These are phyloP conservation scores for Catharus ustulatus DNA, from an alignment of 2,797 vertebrate species.

Conservation along the genomic window DNA sequence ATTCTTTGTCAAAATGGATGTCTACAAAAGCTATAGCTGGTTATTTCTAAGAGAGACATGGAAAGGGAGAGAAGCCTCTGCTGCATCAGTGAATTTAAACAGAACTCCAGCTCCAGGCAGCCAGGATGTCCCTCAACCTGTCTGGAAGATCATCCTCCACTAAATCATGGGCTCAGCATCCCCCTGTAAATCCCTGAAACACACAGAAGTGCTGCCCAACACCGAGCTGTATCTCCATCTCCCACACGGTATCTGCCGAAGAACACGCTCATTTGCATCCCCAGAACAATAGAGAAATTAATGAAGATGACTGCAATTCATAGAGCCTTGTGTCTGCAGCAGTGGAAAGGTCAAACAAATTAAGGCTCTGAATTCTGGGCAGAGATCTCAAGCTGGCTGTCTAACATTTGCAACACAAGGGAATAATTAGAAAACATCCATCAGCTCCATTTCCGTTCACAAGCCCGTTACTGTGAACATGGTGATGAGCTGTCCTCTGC, in stretches of 20 bases:
- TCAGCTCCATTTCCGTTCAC: slow-evolving; percentile 59
- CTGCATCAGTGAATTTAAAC: neutral
- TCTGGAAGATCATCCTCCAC: neutral
- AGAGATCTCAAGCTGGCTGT: slow-evolving; percentile 61
- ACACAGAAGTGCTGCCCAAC: neutral
- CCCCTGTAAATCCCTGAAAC: neutral
- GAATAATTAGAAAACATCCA: slow-evolving; percentile 71
- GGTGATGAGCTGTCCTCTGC: slow-evolving; percentile 63
- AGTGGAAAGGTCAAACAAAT: slow-evolving; percentile 72
- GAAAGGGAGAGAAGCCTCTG: neutral
- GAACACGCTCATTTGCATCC: neutral
- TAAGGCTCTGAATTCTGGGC: slow-evolving; percentile 65
- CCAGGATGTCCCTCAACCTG: neutral
- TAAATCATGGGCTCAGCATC: neutral
- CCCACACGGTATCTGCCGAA: neutral
- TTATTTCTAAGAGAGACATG: neutral
- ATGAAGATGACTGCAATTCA: slow-evolving; percentile 53
- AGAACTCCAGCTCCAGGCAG: neutral
- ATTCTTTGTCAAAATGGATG: neutral
- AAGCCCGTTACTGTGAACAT: slow-evolving; percentile 30
- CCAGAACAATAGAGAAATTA: slow-evolving; percentile 63
- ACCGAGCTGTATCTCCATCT: accelerated
- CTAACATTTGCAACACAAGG: slow-evolving; percentile 56
- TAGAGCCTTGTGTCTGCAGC: slow-evolving; percentile 48
- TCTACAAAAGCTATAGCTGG: neutral